Percentiles rank a stretch among this genome's conserved stretches.
Conservation (phyloP, 2,113 vertebrate genomes). For the Calcarius ornatus region DNA sequence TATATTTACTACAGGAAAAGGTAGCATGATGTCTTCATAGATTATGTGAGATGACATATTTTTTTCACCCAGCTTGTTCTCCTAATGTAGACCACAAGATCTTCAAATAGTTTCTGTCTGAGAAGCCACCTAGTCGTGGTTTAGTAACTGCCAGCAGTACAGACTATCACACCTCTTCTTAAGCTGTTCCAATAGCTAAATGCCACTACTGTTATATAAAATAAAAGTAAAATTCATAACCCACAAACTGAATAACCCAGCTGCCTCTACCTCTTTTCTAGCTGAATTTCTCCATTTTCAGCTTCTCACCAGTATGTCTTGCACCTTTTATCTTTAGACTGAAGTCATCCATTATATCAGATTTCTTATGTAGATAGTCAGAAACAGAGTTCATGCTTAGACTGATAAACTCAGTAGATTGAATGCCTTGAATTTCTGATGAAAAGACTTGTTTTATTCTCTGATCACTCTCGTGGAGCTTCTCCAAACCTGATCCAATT, state of each 20-base stretch:
- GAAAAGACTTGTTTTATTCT: not conserved
- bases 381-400: not conserved
- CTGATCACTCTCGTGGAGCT: not conserved
- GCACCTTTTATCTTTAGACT: not conserved
- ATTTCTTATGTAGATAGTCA: not conserved
- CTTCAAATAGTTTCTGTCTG: conserved; percentile 37
- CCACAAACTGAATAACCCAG: not conserved
- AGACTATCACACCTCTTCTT: conserved; percentile 23
- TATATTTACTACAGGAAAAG: conserved; percentile 19
- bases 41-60: conserved; percentile 8
- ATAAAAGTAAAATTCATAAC: conserved; percentile 6
- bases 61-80: conserved; percentile 19
- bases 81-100: not conserved
- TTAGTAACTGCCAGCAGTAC: conserved; percentile 19
- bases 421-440: conserved; percentile 12
- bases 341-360: not conserved
- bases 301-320: not conserved
- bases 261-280: not conserved
- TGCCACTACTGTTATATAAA: not conserved
- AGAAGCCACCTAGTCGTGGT: conserved; percentile 7
- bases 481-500: not conserved
- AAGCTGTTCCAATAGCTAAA: conserved; percentile 5
- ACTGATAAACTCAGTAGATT: not conserved
- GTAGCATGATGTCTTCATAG: not conserved
- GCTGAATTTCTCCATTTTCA: not conserved